A percentile compares a stretch with the other conserved stretches of the same genome.
Evolutionary conservation across 2,888 invertebrate genomes (phyloP).

Genomic region (Ophraella communa): DNA sequence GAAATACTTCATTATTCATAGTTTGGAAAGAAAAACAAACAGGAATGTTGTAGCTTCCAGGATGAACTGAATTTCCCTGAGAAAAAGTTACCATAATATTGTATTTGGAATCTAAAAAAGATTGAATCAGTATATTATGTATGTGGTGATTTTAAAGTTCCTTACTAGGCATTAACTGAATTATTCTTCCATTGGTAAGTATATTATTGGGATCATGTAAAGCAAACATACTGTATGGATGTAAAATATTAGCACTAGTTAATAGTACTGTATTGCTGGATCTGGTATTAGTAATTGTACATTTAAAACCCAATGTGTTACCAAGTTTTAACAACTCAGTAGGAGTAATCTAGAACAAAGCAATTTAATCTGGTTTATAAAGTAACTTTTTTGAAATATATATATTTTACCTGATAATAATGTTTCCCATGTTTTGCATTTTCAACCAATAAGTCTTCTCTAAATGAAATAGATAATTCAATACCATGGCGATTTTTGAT

Average conservation of each 20-base stretch:
- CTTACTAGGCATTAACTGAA: constrained; percentile 39
- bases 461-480: constrained; percentile 34
- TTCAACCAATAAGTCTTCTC: constrained; percentile 20
- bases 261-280: constrained; percentile 29
- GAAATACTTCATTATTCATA: constrained; percentile 49
- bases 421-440: constrained; percentile 40
- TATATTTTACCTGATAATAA: constrained; percentile 38
- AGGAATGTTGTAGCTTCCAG: constrained; percentile 62
- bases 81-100: constrained; percentile 46
- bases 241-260: constrained; percentile 37
- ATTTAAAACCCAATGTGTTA: constrained; percentile 42
- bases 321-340: constrained; percentile 32
- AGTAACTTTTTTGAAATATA: not conserved
- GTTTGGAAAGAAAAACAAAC: constrained; percentile 60
- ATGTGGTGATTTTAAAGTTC: too few species aligned
- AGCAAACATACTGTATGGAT: constrained; percentile 38
- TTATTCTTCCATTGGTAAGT: constrained; percentile 7
- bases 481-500: constrained; percentile 46
- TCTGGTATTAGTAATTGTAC: constrained; percentile 43
- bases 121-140: not conserved
- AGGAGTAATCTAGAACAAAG: constrained; percentile 40
- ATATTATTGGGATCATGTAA: constrained; percentile 33
- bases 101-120: constrained; percentile 51
- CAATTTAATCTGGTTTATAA: not conserved
- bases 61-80: constrained; percentile 47